phyloP scores from a whole-genome alignment of 1,140 invertebrate species.

The Pararge aegeria region DNA sequence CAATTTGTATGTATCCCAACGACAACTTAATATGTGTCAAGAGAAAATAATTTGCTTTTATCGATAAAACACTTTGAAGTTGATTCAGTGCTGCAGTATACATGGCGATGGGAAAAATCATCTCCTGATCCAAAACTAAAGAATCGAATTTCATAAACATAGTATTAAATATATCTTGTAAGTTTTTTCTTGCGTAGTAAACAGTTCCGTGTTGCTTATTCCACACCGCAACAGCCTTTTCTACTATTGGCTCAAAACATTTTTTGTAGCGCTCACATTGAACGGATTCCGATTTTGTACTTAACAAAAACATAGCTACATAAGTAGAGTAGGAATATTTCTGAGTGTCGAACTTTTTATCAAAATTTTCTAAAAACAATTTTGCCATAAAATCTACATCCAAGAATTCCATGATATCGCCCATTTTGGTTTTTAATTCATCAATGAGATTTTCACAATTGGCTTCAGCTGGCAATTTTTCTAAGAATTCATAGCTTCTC shows the following conservation, averaged over 20 bases:
- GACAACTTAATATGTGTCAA: slow-evolving; percentile 38
- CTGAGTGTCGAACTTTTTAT: slow-evolving; percentile 20
- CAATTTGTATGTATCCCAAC: slow-evolving; percentile 25
- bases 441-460: slow-evolving; percentile 27
- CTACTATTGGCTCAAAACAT: slow-evolving; percentile 36
- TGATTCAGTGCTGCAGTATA: slow-evolving; percentile 33
- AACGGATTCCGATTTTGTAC: slow-evolving; percentile 18
- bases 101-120: slow-evolving; percentile 32
- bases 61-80: slow-evolving; percentile 34
- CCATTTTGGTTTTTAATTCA: slow-evolving; percentile 21
- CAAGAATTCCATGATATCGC: slow-evolving; percentile 33
- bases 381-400: slow-evolving; percentile 29
- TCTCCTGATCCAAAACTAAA: slow-evolving; percentile 32
- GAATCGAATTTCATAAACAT: slow-evolving; percentile 21
- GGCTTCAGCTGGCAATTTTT: slow-evolving; percentile 37
- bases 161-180: slow-evolving; percentile 20
- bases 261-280: slow-evolving; percentile 34
- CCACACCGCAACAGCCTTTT: slow-evolving; percentile 33
- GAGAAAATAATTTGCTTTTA: slow-evolving; percentile 36
- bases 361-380: slow-evolving; percentile 32
- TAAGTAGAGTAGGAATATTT: slow-evolving; percentile 19
- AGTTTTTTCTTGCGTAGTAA: slow-evolving; percentile 23
- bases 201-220: slow-evolving; percentile 20
- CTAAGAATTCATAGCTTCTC: slow-evolving; percentile 46
- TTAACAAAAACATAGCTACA: slow-evolving; percentile 38